phyloP scores from a whole-genome alignment of 2,797 vertebrate species.

The Bradypus variegatus region DNA sequence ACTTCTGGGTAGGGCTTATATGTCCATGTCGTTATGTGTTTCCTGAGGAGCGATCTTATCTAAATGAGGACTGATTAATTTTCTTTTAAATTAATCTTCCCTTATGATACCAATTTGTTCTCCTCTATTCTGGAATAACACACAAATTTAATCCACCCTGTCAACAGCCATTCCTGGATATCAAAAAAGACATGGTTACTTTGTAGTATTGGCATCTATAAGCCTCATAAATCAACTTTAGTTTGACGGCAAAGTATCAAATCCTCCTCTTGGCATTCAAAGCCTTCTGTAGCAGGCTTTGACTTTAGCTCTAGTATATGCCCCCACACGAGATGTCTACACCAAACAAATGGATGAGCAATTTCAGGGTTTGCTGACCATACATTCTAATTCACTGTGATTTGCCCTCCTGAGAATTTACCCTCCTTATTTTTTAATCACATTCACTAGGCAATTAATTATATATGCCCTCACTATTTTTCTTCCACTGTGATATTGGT shows the following conservation, averaged over 20 bases:
- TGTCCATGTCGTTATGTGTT: not conserved
- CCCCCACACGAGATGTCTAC: not conserved
- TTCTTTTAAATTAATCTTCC: not conserved
- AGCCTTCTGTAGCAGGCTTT: not conserved
- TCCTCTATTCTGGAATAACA: not conserved
- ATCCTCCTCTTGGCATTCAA: not conserved
- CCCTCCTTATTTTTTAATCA: not conserved
- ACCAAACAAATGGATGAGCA: not conserved
- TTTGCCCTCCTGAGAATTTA: not conserved
- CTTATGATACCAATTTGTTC: not conserved
- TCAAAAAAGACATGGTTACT: constrained; percentile 17
- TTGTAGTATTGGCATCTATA: constrained; percentile 20
- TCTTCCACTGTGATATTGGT: not conserved
- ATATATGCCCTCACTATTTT: not conserved
- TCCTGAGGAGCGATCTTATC: not conserved
- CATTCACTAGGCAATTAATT: constrained; percentile 22
- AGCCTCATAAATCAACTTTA: constrained; percentile 31
- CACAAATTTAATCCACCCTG: not conserved
- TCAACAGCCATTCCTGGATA: not conserved
- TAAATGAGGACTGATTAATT: not conserved
- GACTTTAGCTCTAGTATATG: not conserved
- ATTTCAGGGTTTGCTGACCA: not conserved
- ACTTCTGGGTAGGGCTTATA: not conserved
- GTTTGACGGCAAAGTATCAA: not conserved
- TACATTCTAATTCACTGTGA: not conserved